Evolutionary conservation across 2,888 invertebrate genomes (phyloP), one percentile per base, ranked within the genome.

Genomic region (Drepana falcataria): DNA sequence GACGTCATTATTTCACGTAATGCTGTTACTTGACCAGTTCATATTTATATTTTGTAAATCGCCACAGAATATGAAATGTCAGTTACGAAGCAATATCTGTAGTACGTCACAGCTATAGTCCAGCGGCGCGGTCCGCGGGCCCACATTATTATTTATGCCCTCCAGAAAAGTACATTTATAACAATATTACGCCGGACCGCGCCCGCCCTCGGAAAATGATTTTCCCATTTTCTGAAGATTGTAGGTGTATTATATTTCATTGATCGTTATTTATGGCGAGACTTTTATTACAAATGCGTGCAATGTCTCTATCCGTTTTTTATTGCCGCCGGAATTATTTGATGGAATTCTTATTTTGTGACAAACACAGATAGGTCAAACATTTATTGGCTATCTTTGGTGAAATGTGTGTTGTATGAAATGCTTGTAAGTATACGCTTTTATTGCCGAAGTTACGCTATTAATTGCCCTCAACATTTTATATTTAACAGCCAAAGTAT

Each of bases 221-320:
- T 91, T 89, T 86, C 87, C 89, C 87, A 91, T 91, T 91, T 91
- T 81, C 89, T 75, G 79, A 88, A 91, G 89, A 91, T 91, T 91
- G 90, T 90, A 91, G 91, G 90, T 91, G 84, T 91, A 91, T 91
- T 91, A 91, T 90, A 90, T 91, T 91, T 91, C 91, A 90, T 44
- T 91, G 91, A 88, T 82, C 84, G 87, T 91, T 91, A 91, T 91
- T 91, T 91, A 91, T 88, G 87, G 84, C 76, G 82, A 79, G 89
- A 91, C 87, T 91, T 91, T 90, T 91, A 91, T 90, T 90, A 88
- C 90, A 81, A 86, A 90, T 89, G 88, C 91, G 91, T 91, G 90
- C 90, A 77, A 89, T 87, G 90, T 87, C 91, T 90, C 89, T 87
- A 88, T 91, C 85, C 82, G 81, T 81, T 85, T 89, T 90, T 90